A percentile compares a stretch with the other conserved stretches of the same genome.
phyloP scores from a whole-genome alignment of 1,140 invertebrate genomes.

The Delia radicum region DNA sequence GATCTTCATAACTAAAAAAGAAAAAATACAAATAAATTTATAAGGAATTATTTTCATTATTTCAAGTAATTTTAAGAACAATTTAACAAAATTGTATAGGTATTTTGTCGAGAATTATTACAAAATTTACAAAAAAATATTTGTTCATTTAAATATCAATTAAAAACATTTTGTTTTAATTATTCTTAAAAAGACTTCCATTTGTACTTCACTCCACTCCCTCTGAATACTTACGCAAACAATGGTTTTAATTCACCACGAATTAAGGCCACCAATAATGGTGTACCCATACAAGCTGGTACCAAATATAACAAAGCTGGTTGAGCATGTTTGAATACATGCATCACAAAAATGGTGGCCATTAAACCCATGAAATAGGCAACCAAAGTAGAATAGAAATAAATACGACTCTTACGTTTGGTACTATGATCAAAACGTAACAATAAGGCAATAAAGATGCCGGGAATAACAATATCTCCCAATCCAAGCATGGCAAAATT shows the following conservation, averaged over 20 bases:
- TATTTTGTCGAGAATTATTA: no score
- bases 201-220: no score
- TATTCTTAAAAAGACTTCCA: no score
- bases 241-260: slow-evolving; percentile 89
- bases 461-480: slow-evolving; percentile 98
- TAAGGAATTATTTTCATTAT: neutral
- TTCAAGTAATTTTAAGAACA: no score
- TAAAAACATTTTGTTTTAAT: no score
- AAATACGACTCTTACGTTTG: slow-evolving; percentile 82
- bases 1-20: slow-evolving; percentile 66
- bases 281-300: slow-evolving; percentile 90
- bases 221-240: slow-evolving; percentile 75
- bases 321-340: slow-evolving; percentile 98
- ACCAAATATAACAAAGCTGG: slow-evolving; percentile 97
- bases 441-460: slow-evolving; percentile 97
- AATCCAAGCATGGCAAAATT: slow-evolving; percentile 99
- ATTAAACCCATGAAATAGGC: slow-evolving; percentile 94
- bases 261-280: slow-evolving; percentile 80
- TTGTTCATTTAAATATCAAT: no score
- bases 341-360: slow-evolving; percentile 96
- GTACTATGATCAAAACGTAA: slow-evolving; percentile 93
- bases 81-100: no score
- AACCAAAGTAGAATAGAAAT: slow-evolving; percentile 91
- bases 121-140: no score
- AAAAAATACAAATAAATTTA: slow-evolving; percentile 61